Evolutionary conservation across 1,140 invertebrate species (phyloP).

Genomic region (Bemisia tabaci): DNA sequence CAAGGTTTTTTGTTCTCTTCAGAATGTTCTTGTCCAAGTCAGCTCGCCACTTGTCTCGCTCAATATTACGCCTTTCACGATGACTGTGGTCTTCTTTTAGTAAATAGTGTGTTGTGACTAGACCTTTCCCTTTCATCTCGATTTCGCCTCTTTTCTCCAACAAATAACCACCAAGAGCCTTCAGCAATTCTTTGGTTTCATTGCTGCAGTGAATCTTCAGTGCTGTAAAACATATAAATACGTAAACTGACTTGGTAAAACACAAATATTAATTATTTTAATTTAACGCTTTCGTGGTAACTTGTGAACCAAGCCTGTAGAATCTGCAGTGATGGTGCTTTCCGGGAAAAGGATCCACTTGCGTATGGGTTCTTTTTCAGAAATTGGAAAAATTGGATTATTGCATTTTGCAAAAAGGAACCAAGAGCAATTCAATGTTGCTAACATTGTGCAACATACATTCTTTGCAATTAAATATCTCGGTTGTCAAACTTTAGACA

Average conservation of each 20-base stretch:
- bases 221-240: constrained; percentile 35
- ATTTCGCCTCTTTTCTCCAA: constrained; percentile 63
- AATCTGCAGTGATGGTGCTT: background rate
- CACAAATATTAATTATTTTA: background rate
- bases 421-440: too few relatives aligned
- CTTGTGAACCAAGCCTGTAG: background rate
- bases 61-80: constrained; percentile 36
- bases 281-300: background rate
- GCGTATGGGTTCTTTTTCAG: too few relatives aligned
- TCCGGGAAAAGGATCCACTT: background rate
- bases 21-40: constrained; percentile 5
- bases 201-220: constrained; percentile 74
- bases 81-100: constrained; percentile 52
- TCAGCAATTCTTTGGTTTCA: constrained; percentile 54
- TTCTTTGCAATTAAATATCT: too few relatives aligned
- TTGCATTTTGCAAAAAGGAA: too few relatives aligned
- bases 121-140: constrained; percentile 74
- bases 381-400: too few relatives aligned
- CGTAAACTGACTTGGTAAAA: background rate
- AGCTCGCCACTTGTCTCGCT: constrained; percentile 34
- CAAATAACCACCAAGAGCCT: constrained; percentile 63
- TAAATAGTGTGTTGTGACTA: constrained; percentile 76
- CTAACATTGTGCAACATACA: too few relatives aligned
- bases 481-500: too few relatives aligned
- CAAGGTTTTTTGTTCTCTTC: background rate